phyloP scores from a whole-genome alignment of 2,888 invertebrate species.

The Cynaeus angustus region DNA sequence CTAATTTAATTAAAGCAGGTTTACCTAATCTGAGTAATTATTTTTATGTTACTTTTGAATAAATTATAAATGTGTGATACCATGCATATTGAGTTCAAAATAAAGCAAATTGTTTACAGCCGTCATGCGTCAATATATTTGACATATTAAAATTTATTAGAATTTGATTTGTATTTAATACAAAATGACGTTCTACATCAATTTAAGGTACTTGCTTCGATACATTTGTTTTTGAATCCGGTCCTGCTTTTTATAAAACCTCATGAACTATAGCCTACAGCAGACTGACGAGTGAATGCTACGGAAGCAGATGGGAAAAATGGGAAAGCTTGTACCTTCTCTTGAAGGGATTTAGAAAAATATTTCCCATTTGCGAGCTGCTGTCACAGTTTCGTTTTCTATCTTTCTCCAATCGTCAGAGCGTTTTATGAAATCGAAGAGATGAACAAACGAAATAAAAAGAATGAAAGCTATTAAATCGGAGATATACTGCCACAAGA shows the following conservation, averaged over 20 bases:
- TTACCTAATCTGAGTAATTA: constrained; percentile 5
- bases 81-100: not conserved
- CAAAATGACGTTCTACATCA: too few relatives aligned
- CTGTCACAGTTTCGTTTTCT: constrained; percentile 47
- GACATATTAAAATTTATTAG: too few relatives aligned
- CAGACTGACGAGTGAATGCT: constrained; percentile 58
- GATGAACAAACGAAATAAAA: constrained; percentile 39
- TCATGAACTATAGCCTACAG: constrained; percentile 62
- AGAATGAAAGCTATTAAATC: constrained; percentile 58
- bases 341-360: constrained; percentile 62
- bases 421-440: not conserved
- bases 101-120: not conserved
- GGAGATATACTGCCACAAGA: constrained; percentile 62
- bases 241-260: constrained; percentile 56
- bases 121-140: not conserved
- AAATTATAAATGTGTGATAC: not conserved
- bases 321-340: constrained; percentile 59
- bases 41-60: constrained; percentile 9
- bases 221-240: too few relatives aligned
- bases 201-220: too few relatives aligned
- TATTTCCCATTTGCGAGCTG: constrained; percentile 55
- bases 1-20: constrained; percentile 5
- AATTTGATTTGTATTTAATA: too few relatives aligned
- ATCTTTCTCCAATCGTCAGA: constrained; percentile 20
- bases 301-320: constrained; percentile 66